Evolutionary conservation across 2,797 vertebrate species (phyloP).

Genomic region (Thunnus albacares): DNA sequence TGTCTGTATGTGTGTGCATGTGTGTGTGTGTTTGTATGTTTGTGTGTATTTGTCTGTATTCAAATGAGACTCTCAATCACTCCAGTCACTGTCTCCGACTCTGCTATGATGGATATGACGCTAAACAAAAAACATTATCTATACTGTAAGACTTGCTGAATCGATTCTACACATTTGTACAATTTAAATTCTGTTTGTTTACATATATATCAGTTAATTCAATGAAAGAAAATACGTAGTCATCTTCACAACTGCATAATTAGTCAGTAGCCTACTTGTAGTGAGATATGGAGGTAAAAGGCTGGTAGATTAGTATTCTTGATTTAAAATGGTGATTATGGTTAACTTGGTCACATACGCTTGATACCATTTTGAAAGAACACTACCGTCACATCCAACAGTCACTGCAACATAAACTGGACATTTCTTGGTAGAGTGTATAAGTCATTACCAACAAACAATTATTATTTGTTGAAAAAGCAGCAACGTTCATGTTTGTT

Average conservation of each 20-base stretch:
- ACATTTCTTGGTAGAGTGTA: no score
- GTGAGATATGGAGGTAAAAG: no score
- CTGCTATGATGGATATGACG: constrained; percentile 9
- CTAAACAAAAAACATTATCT: neutral
- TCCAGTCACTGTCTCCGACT: neutral
- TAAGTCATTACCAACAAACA: no score
- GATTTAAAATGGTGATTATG: neutral
- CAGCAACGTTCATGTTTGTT: no score
- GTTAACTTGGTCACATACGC: neutral
- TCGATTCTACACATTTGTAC: neutral
- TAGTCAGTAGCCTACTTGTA: no score
- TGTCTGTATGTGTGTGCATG: neutral
- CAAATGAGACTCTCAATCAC: constrained; percentile 14
- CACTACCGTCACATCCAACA: no score
- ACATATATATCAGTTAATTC: neutral
- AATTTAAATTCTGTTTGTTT: neutral
- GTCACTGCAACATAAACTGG: no score
- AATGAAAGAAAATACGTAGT: no score
- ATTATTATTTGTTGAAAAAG: no score
- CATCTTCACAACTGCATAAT: no score
- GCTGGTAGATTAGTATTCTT: neutral
- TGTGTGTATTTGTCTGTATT: constrained; percentile 5
- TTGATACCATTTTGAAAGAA: neutral
- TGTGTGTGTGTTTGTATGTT: no score
- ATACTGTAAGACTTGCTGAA: neutral